Percentiles rank a stretch among this genome's conserved stretches.
These are phyloP conservation scores for Phocoena phocoena DNA, from an alignment of 2,113 vertebrate species.

Conservation along the genomic window DNA sequence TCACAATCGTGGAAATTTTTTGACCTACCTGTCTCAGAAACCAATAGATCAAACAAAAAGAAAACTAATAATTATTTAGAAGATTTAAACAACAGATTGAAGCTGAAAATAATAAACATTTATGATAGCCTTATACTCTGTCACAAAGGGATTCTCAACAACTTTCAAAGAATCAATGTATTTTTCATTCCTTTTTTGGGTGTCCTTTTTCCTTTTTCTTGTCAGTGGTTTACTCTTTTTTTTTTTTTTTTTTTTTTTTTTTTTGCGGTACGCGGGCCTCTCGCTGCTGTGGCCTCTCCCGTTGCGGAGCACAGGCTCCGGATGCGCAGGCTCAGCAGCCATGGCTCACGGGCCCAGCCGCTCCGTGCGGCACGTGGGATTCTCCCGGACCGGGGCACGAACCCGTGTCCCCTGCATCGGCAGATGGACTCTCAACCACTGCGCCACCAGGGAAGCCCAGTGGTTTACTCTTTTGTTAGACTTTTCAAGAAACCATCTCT, in stretches of 20 bases:
- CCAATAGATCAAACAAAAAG: background rate
- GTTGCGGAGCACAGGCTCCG: too few species aligned
- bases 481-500: background rate
- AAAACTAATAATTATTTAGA: background rate
- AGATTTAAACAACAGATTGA: slow-evolving; percentile 35
- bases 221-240: background rate
- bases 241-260: too few species aligned
- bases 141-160: slow-evolving; percentile 2
- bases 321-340: too few species aligned
- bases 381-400: too few species aligned
- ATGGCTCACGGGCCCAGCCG: too few species aligned
- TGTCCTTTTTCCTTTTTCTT: background rate
- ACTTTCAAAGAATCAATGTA: background rate
- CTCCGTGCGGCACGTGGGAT: too few species aligned
- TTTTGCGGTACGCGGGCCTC: too few species aligned
- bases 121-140: background rate
- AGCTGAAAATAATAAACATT: background rate
- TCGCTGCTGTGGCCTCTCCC: too few species aligned
- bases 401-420: too few species aligned
- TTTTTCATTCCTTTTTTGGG: background rate
- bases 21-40: background rate
- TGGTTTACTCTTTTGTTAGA: slow-evolving; percentile 10
- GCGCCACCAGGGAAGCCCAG: too few species aligned
- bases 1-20: background rate
- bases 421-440: too few species aligned